These are phyloP conservation scores for Tachuris rubrigastra DNA, from an alignment of 2,113 vertebrate species.

Conservation along the genomic window DNA sequence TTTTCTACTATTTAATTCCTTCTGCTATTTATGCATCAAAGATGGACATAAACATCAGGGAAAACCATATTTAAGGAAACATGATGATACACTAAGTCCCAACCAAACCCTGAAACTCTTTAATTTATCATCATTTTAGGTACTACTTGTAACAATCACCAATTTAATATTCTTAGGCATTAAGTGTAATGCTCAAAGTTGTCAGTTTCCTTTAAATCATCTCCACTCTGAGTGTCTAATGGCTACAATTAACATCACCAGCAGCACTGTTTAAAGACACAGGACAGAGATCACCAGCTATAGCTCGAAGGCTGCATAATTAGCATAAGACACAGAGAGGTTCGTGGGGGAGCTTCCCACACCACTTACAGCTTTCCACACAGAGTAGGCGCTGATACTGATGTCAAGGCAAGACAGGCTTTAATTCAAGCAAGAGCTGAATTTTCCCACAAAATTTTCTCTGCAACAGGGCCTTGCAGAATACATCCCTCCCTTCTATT, in stretches of 20 bases:
- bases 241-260: neutral
- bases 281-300: neutral
- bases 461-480: neutral
- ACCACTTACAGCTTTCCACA: neutral
- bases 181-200: neutral
- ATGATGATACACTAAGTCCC: neutral
- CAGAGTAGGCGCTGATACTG: accelerated
- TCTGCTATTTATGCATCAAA: neutral
- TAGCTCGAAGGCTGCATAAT: neutral
- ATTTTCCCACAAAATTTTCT: neutral
- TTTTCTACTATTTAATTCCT: neutral
- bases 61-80: neutral
- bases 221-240: neutral
- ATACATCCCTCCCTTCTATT: neutral
- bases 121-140: neutral
- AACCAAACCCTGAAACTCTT: neutral
- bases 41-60: neutral
- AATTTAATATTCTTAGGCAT: neutral
- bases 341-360: neutral
- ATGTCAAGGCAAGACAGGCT: neutral
- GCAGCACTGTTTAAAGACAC: neutral
- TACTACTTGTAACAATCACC: neutral
- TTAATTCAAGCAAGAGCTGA: accelerated
- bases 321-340: neutral
- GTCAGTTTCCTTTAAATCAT: slow-evolving; percentile 12